phyloP scores from a whole-genome alignment of 2,888 invertebrate species.

The Synanthedon tipuliformis region DNA sequence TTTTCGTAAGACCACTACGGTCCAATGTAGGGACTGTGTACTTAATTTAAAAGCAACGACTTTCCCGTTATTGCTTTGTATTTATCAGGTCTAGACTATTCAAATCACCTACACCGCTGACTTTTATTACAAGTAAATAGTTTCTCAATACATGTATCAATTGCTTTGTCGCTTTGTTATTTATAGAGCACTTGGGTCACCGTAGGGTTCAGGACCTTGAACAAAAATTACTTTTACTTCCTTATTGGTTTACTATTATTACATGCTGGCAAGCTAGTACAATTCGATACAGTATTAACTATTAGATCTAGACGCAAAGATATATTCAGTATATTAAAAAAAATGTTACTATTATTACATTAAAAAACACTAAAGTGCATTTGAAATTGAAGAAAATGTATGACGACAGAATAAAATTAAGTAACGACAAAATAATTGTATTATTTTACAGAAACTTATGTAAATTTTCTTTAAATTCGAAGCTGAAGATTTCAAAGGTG shows the following conservation, averaged over 20 bases:
- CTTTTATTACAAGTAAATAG: not conserved
- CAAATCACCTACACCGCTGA: not conserved
- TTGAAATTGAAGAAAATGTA: no score
- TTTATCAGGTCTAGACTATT: not conserved
- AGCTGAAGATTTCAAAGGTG: no score
- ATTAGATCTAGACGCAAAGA: no score
- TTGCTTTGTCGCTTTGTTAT: not conserved
- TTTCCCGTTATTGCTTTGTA: constrained; percentile 28
- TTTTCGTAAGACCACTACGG: constrained; percentile 29
- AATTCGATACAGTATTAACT: not conserved
- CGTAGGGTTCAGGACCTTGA: constrained; percentile 36
- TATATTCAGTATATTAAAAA: no score
- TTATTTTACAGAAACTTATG: no score
- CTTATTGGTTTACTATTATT: constrained; percentile 30
- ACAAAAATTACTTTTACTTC: constrained; percentile 50
- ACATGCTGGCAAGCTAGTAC: not conserved
- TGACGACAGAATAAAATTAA: no score
- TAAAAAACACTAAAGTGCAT: no score
- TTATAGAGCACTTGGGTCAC: not conserved
- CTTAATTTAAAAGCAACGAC: constrained; percentile 45
- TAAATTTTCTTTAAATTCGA: no score
- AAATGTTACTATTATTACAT: no score
- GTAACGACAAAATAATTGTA: no score
- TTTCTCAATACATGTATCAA: not conserved
- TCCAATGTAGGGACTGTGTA: constrained; percentile 23